Conservation (phyloP, 1,140 invertebrate species). For the Acromyrmex heyeri region DNA sequence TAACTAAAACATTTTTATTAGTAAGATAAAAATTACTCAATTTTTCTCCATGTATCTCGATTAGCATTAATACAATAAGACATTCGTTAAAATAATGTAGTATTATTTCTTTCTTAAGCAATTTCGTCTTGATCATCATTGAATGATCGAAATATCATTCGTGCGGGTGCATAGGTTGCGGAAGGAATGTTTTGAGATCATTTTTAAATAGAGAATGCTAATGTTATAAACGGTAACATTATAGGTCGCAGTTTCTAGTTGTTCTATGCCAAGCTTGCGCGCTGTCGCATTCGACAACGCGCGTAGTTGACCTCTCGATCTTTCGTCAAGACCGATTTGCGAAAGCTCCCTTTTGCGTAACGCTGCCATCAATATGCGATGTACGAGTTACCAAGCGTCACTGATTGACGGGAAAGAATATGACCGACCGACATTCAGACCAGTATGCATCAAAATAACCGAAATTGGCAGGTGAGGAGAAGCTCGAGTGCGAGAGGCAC, state of each 20-base stretch:
- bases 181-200: not conserved
- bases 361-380: conserved; percentile 10
- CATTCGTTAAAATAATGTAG: not conserved
- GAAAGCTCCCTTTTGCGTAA: conserved; percentile 71
- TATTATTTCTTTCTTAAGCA: not conserved
- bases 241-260: conserved; percentile 12
- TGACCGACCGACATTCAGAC: conserved; percentile 68
- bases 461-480: conserved; percentile 75
- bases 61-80: not conserved
- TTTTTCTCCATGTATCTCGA: not conserved
- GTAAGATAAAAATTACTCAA: no score
- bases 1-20: no score
- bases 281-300: not conserved
- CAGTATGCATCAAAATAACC: conserved; percentile 76
- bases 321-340: conserved; percentile 65
- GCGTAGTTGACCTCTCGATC: conserved; percentile 35
- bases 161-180: not conserved
- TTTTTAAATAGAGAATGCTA: not conserved
- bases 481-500: not conserved
- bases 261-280: conserved; percentile 30
- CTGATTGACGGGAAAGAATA: conserved; percentile 65
- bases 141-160: not conserved
- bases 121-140: not conserved
- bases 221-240: not conserved
- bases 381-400: not conserved